These are phyloP conservation scores for Fabriciana adippe DNA, from an alignment of 2,888 invertebrate genomes.

Conservation along the genomic window DNA sequence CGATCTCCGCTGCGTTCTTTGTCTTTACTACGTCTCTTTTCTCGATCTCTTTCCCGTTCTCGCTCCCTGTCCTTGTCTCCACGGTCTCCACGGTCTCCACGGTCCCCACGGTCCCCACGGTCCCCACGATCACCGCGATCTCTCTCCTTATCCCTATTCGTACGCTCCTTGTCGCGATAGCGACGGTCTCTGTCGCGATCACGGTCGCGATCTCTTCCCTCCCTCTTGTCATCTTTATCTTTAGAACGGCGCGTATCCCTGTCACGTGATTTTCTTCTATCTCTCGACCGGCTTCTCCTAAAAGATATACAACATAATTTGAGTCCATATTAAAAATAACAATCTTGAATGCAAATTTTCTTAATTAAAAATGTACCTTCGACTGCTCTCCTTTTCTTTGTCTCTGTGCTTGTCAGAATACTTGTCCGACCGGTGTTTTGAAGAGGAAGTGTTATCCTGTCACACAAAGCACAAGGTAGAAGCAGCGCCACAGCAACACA, in stretches of 20 bases:
- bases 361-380: slow-evolving; percentile 56
- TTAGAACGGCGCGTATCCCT: slow-evolving; percentile 81
- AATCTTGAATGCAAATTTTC: no score
- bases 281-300: slow-evolving; percentile 73
- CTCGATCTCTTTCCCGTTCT: slow-evolving; percentile 46
- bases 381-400: slow-evolving; percentile 63
- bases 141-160: slow-evolving; percentile 4
- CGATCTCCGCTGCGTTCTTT: slow-evolving; percentile 41
- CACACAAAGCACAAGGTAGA: slow-evolving; percentile 84
- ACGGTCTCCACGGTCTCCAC: slow-evolving; percentile 55
- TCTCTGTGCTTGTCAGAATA: slow-evolving; percentile 81
- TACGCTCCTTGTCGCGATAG: neutral
- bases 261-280: slow-evolving; percentile 82
- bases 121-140: neutral
- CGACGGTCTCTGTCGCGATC: slow-evolving; percentile 46
- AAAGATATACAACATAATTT: neutral
- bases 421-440: slow-evolving; percentile 81
- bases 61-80: slow-evolving; percentile 46
- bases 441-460: slow-evolving; percentile 82
- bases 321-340: no score
- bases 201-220: slow-evolving; percentile 57
- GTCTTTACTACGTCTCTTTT: slow-evolving; percentile 51
- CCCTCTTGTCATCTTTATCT: slow-evolving; percentile 77
- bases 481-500: slow-evolving; percentile 83
- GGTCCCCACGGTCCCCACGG: slow-evolving; percentile 51